These are phyloP conservation scores for Slavum lentiscoides DNA, from an alignment of 2,888 invertebrate species.

Conservation along the genomic window DNA sequence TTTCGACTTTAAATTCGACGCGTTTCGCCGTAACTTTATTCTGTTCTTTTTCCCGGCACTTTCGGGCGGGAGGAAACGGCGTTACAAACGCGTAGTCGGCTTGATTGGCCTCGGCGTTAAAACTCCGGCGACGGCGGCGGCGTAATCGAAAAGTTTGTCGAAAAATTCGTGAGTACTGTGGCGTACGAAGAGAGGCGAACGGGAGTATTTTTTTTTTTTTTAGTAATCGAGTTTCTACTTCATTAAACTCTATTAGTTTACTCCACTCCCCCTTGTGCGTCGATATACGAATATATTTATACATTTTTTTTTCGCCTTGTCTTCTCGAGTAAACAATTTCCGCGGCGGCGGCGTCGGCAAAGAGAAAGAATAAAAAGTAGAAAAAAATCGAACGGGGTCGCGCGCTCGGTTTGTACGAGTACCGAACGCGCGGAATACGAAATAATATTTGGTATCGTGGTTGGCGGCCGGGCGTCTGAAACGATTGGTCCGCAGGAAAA, in stretches of 20 bases:
- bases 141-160: slow-evolving; percentile 44
- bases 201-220: neutral
- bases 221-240: slow-evolving; percentile 44
- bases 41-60: too few species aligned
- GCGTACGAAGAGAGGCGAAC: neutral
- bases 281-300: neutral
- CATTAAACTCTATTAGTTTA: slow-evolving; percentile 39
- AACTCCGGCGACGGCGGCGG: neutral
- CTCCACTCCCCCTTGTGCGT: too few species aligned
- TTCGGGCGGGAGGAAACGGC: too few species aligned
- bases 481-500: too few species aligned
- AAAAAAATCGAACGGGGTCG: neutral
- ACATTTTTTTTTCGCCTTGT: too few species aligned
- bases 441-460: too few species aligned
- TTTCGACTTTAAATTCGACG: too few species aligned
- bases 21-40: too few species aligned
- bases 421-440: too few species aligned
- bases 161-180: neutral
- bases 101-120: slow-evolving; percentile 1
- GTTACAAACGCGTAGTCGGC: neutral
- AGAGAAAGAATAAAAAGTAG: too few species aligned
- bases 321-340: neutral
- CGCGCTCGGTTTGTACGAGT: too few species aligned
- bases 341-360: neutral
- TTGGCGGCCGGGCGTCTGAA: too few species aligned